A percentile compares a stretch with the other conserved stretches of the same genome.
These are phyloP conservation scores for Drosophila pandora DNA, from an alignment of 1,140 invertebrate species.

Conservation along the genomic window DNA sequence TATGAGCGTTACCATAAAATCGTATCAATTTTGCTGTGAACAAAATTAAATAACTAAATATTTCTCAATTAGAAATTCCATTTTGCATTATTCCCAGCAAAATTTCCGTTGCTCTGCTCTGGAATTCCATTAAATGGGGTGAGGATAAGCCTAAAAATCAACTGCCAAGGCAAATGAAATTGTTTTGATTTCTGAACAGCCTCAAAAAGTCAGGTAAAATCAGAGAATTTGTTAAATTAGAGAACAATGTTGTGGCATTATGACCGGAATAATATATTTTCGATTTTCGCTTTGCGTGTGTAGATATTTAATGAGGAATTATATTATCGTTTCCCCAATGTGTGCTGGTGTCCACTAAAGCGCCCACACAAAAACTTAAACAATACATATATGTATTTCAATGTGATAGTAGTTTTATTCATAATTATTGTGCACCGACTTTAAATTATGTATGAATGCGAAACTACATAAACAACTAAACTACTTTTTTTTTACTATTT, in stretches of 20 bases:
- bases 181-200: constrained; percentile 16
- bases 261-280: constrained; percentile 22
- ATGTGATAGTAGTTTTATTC: constrained; percentile 81
- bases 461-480: constrained; percentile 18
- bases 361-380: constrained; percentile 16
- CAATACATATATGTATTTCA: constrained; percentile 63
- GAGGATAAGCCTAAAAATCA: constrained; percentile 34
- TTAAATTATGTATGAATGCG: constrained; percentile 33
- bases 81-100: background rate
- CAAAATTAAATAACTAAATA: constrained; percentile 42
- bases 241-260: constrained; percentile 48
- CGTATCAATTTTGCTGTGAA: constrained; percentile 65
- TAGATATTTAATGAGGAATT: constrained; percentile 55
- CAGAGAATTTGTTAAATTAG: constrained; percentile 34
- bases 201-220: constrained; percentile 13
- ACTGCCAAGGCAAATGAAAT: constrained; percentile 37
- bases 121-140: constrained; percentile 7
- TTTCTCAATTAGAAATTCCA: constrained; percentile 17
- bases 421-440: constrained; percentile 59
- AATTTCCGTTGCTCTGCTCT: constrained; percentile 10
- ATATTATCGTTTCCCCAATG: constrained; percentile 26
- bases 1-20: background rate
- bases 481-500: constrained; percentile 28
- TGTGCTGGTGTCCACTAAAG: constrained; percentile 24
- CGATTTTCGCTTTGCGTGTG: constrained; percentile 56